phyloP scores from a whole-genome alignment of 2,888 invertebrate genomes.

The Hybos culiciformis region DNA sequence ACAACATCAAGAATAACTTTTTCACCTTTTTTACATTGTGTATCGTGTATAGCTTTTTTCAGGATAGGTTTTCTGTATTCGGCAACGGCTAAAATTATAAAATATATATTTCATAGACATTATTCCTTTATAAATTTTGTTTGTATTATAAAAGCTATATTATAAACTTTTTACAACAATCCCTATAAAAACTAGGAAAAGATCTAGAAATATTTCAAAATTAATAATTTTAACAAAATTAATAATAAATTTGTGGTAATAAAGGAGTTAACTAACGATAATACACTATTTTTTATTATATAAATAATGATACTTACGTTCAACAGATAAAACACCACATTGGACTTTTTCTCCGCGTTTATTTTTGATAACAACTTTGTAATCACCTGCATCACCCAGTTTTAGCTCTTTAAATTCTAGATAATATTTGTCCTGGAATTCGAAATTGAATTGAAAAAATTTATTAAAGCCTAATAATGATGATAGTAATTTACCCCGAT shows the following conservation, averaged over 20 bases:
- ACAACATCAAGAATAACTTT: constrained; percentile 54
- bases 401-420: constrained; percentile 57
- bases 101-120: not conserved
- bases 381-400: constrained; percentile 63
- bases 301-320: constrained; percentile 40
- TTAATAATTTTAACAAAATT: no score
- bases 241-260: no score
- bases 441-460: not conserved
- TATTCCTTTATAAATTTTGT: not conserved
- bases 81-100: constrained; percentile 45
- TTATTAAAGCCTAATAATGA: not conserved
- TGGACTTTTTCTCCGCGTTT: constrained; percentile 64
- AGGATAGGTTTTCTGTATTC: constrained; percentile 68
- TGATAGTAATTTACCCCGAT: constrained; percentile 37
- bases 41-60: constrained; percentile 50
- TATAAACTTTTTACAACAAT: not conserved
- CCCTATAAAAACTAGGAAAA: not conserved
- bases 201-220: not conserved
- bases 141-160: not conserved
- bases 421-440: constrained; percentile 47
- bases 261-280: no score
- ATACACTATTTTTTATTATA: no score
- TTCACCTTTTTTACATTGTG: constrained; percentile 55
- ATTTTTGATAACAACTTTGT: constrained; percentile 70
- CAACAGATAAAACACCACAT: constrained; percentile 58